Percentiles rank a stretch among this genome's conserved stretches.
phyloP scores from a whole-genome alignment of 2,797 vertebrate species.

The Orestias chungarensis region DNA sequence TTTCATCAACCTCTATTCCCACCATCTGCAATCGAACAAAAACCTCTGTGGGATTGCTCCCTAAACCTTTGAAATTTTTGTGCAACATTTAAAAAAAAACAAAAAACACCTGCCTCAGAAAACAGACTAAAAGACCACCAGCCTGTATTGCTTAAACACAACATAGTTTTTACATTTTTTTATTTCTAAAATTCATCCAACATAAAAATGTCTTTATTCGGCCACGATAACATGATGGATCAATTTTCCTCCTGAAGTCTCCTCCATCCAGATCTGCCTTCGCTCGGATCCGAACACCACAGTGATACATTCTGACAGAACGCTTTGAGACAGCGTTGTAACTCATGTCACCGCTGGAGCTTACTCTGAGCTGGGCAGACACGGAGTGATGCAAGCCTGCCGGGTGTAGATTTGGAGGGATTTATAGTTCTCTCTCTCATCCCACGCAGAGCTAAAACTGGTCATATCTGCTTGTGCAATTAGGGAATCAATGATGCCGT shows the following conservation, averaged over 20 bases:
- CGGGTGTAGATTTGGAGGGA: constrained; percentile 42
- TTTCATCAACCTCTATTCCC: constrained; percentile 30
- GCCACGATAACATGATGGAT: constrained; percentile 50
- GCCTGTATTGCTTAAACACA: background rate
- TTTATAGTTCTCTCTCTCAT: constrained; percentile 54
- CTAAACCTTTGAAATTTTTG: constrained; percentile 32
- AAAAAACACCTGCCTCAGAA: constrained; percentile 40
- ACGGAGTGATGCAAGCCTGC: constrained; percentile 47
- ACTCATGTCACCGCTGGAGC: constrained; percentile 43
- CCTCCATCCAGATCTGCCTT: constrained; percentile 43
- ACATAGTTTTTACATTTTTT: constrained; percentile 12
- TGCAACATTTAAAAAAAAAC: constrained; percentile 34
- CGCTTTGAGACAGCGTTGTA: constrained; percentile 46
- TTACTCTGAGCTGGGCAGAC: constrained; percentile 56
- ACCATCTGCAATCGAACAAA: constrained; percentile 46
- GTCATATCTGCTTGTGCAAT: constrained; percentile 62
- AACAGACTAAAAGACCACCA: constrained; percentile 22
- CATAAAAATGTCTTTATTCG: constrained; percentile 19
- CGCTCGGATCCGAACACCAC: constrained; percentile 54
- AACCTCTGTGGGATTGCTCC: constrained; percentile 36
- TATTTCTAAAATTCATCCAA: constrained; percentile 17
- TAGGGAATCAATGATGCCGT: constrained; percentile 24
- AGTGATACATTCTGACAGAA: constrained; percentile 65
- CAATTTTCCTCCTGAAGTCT: constrained; percentile 32
- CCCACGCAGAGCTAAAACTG: constrained; percentile 33